Evolutionary conservation across 2,888 invertebrate species (phyloP), one percentile per base, ranked within the genome.

Genomic region (Athalia rosae): DNA sequence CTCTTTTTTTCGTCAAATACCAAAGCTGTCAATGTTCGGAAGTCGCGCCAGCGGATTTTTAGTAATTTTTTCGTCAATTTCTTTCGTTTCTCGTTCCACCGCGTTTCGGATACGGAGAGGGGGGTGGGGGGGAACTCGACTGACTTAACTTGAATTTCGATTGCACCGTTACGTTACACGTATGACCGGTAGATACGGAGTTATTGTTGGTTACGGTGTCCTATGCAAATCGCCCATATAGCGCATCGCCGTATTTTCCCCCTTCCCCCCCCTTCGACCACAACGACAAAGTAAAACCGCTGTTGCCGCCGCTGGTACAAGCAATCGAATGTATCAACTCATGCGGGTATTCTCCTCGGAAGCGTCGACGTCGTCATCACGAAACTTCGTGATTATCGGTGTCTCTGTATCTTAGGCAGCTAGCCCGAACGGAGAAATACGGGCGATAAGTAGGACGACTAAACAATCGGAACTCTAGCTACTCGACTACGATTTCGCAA

Each of bases 201-300:
- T 28, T 28, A 28, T 28, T 28, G 28, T 28, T 28, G 28, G 85
- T 88, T 85, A 85, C 83, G 80, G 80, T 81, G 82, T 81, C 81
- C 83, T 86, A 89, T 88, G 87, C 83, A 88, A 89, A 89, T 89
- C 87, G 89, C 89, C 89, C 89, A 88, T 89, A 89, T 89, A 53
- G 53, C 11, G 53, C 8, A 53, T 53, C n/a, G 53, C 11, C 28
- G 8, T 53, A 53, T 53, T 53, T 15, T 15, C 15, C 15, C 15
- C 50, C 50, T 50, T 9, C 50, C 50, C 9, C 13, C 59, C 13
- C 7, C 13, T 59, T 59, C 59, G 28, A 28, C 28, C 28, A 28
- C 28, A 28, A 86, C n/a, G n/a, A 79, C 83, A 84, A 86, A 86
- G n/a, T 3, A 45, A 9, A 53, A 53, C 53, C 11, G n/a, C 85